Conservation (phyloP, 2,797 vertebrate species). For the Cephalopachus bancanus region DNA sequence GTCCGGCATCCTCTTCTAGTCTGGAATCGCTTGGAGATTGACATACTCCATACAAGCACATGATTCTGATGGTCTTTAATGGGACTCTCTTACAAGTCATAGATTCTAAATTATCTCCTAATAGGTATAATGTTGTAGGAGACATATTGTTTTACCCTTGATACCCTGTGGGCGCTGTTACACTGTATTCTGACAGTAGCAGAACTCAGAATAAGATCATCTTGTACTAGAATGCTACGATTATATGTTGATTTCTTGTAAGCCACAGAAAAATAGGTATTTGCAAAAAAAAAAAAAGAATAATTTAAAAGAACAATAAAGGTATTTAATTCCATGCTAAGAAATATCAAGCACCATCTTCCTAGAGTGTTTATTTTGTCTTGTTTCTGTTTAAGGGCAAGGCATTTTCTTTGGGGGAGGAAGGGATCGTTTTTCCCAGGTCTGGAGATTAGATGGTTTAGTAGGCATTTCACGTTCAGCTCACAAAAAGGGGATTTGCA, state of each 20-base stretch:
- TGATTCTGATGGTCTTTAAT: slow-evolving; percentile 65
- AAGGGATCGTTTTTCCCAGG: slow-evolving; percentile 80
- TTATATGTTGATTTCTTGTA: slow-evolving; percentile 25
- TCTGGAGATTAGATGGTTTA: slow-evolving; percentile 84
- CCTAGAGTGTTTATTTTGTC: slow-evolving; percentile 76
- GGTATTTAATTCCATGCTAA: slow-evolving; percentile 11
- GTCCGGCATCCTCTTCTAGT: background rate
- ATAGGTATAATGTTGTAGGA: slow-evolving; percentile 63
- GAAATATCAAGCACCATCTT: slow-evolving; percentile 45
- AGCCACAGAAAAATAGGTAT: slow-evolving; percentile 30
- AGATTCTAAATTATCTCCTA: slow-evolving; percentile 65
- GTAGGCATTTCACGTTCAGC: slow-evolving; percentile 78
- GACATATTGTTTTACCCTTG: slow-evolving; percentile 56
- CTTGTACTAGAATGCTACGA: background rate
- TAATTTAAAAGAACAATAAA: slow-evolving; percentile 20
- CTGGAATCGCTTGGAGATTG: slow-evolving; percentile 46
- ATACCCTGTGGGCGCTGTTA: slow-evolving; percentile 28
- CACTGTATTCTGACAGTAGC: slow-evolving; percentile 53
- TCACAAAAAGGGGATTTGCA: slow-evolving; percentile 82
- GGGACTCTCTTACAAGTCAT: slow-evolving; percentile 59
- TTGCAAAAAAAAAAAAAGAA: background rate
- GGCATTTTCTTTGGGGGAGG: slow-evolving; percentile 71
- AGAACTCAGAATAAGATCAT: slow-evolving; percentile 4
- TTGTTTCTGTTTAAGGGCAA: slow-evolving; percentile 52
- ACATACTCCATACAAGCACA: background rate